phyloP scores from a whole-genome alignment of 1,140 invertebrate genomes.

The Lithobius niger region DNA sequence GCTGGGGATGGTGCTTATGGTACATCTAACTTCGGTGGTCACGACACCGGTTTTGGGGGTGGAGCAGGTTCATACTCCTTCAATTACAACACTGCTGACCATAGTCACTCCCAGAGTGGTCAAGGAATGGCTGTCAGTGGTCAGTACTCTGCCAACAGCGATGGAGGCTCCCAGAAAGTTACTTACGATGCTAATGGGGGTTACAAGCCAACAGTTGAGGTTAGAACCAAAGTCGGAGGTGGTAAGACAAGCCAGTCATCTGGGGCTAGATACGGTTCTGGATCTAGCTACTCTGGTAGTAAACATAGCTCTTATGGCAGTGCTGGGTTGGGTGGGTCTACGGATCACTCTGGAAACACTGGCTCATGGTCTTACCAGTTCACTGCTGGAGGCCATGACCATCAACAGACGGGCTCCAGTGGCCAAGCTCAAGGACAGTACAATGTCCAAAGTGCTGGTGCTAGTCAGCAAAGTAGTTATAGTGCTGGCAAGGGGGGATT shows the following conservation, averaged over 20 bases:
- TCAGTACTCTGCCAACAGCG: background rate
- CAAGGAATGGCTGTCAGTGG: background rate
- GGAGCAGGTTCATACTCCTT: background rate
- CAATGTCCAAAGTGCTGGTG: too few relatives aligned
- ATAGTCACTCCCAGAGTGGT: background rate
- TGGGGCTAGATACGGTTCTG: too few relatives aligned
- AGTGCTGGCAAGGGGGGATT: background rate
- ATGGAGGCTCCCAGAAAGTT: background rate
- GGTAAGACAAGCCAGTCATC: too few relatives aligned
- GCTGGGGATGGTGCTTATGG: background rate
- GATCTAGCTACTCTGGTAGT: too few relatives aligned
- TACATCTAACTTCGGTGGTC: background rate
- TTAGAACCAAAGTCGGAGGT: too few relatives aligned
- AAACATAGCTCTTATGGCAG: background rate
- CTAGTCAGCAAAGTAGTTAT: background rate
- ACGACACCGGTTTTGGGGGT: background rate
- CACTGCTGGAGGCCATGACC: too few relatives aligned
- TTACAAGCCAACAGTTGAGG: background rate
- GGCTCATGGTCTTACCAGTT: too few relatives aligned
- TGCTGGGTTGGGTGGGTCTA: too few relatives aligned
- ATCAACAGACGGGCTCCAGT: too few relatives aligned
- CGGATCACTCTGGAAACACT: too few relatives aligned
- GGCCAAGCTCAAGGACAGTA: too few relatives aligned
- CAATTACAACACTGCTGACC: background rate
- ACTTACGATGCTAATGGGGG: background rate